Percentiles rank a stretch among this genome's conserved stretches.
These are phyloP conservation scores for Macrotus californicus DNA, from an alignment of 2,113 vertebrate species.

Conservation along the genomic window DNA sequence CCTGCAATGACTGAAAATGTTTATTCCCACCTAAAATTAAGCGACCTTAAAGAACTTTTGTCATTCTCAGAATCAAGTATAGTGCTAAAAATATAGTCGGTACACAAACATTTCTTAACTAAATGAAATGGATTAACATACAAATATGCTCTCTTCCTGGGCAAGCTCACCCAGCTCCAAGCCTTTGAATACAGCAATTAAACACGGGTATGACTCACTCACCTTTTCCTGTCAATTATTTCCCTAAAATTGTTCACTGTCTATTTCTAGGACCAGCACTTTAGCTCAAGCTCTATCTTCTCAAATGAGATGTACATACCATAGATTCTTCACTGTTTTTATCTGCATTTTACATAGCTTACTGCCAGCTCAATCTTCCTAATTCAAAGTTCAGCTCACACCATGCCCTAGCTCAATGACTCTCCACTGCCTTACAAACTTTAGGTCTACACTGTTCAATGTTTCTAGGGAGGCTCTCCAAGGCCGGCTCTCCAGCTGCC, in stretches of 20 bases:
- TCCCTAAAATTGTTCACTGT: background rate
- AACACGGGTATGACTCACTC: background rate
- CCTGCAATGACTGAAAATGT: background rate
- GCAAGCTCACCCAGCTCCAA: background rate
- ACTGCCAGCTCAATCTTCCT: background rate
- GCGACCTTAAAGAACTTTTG: background rate
- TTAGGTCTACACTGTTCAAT: background rate
- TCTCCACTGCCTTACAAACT: background rate
- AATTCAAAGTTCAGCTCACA: background rate
- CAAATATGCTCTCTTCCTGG: background rate
- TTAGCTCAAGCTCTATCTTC: background rate
- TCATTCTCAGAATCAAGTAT: background rate
- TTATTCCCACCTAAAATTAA: constrained; percentile 18
- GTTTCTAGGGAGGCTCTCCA: background rate
- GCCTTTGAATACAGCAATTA: background rate
- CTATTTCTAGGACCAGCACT: background rate
- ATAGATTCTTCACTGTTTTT: background rate
- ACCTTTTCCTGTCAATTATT: background rate
- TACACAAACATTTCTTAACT: background rate
- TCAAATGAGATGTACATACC: background rate
- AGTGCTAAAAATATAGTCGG: constrained; percentile 2
- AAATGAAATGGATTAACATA: background rate
- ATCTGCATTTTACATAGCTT: background rate
- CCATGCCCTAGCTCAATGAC: background rate
- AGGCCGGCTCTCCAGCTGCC: background rate